Evolutionary conservation across 2,888 invertebrate species (phyloP).

Genomic region (Nasonia oneida): DNA sequence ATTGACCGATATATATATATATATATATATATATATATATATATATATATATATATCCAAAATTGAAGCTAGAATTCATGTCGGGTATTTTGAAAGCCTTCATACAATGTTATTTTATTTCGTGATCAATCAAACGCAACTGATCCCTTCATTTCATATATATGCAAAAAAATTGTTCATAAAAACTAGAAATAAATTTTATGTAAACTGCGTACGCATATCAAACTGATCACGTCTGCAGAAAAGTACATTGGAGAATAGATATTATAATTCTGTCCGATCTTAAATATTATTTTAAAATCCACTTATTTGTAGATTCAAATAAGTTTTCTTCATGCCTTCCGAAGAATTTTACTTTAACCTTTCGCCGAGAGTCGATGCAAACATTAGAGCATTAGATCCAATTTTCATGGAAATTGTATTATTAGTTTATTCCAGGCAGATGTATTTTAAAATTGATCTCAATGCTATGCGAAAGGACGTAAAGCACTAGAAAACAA

Average conservation of each 20-base stretch:
- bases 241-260: neutral
- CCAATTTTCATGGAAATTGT: constrained; percentile 4
- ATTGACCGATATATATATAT: neutral
- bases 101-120: neutral
- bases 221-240: too few relatives aligned
- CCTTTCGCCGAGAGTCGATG: neutral
- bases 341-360: neutral
- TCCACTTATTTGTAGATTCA: neutral
- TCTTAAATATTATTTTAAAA: neutral
- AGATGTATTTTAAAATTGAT: neutral
- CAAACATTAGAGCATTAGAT: neutral
- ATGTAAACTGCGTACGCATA: too few relatives aligned
- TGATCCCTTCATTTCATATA: neutral
- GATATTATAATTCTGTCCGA: neutral
- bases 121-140: neutral
- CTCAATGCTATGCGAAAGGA: neutral
- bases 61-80: neutral
- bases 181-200: too few relatives aligned
- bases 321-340: neutral
- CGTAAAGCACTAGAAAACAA: neutral
- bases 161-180: too few relatives aligned
- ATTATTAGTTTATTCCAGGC: neutral
- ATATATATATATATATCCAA: neutral
- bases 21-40: too few relatives aligned
- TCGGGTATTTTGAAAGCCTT: neutral